phyloP scores from a whole-genome alignment of 2,113 vertebrate species.

The Seriola dumerili region DNA sequence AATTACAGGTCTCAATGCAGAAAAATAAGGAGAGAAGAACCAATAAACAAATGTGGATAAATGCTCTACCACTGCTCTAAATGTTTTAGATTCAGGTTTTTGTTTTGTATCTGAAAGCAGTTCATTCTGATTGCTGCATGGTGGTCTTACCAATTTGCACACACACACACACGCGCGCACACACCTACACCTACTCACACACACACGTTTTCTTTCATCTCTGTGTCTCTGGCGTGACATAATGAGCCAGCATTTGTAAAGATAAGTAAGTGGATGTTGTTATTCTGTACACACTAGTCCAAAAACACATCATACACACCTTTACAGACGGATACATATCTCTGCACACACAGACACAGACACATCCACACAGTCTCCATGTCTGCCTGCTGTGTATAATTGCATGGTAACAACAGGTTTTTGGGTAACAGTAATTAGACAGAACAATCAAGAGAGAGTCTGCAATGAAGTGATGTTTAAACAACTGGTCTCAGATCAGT shows the following conservation, averaged over 20 bases:
- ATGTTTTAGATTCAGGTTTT: background rate
- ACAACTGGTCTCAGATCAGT: constrained; percentile 35
- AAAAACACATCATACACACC: background rate
- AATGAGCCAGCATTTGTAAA: background rate
- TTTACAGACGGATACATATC: constrained; percentile 9
- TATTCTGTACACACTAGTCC: background rate
- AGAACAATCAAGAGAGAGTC: constrained; percentile 42
- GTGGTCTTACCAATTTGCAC: background rate
- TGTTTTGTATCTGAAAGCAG: background rate
- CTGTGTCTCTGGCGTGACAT: background rate
- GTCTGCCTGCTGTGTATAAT: constrained; percentile 48
- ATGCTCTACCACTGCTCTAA: background rate
- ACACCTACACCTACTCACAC: background rate
- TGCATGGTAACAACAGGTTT: constrained; percentile 25
- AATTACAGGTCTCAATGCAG: background rate
- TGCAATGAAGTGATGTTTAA: constrained; percentile 23
- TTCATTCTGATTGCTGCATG: background rate
- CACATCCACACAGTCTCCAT: constrained; percentile 15
- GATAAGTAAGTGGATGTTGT: background rate
- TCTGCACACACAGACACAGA: background rate
- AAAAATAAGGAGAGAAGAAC: background rate
- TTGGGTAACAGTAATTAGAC: constrained; percentile 55
- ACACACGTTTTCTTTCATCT: background rate
- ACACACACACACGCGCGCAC: no score
- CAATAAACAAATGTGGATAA: background rate